Evolutionary conservation across 2,797 vertebrate genomes (phyloP), one percentile per base, ranked within the genome.

Genomic region (Enteromius unitaeniatus): DNA sequence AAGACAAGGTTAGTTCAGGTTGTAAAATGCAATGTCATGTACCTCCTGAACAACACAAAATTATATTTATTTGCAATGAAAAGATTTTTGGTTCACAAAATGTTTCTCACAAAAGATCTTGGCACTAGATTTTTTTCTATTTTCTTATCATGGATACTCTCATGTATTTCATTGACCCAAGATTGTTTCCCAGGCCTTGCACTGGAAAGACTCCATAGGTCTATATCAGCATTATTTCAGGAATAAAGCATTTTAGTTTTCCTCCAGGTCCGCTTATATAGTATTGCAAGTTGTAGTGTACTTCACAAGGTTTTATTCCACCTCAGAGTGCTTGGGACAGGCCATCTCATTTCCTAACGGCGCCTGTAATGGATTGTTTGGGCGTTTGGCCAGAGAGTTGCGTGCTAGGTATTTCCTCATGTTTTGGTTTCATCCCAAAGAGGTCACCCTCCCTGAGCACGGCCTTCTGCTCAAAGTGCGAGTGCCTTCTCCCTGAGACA

Each of bases 261-360:
- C 37, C 9, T 64, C 5, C 58, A n/a, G 76, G 76, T 78, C 23
- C 6, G 10, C 9, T 64, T 47, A 31, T 64, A 47, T 31, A 67
- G 45, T 37, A 68, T 79, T 67, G 45, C 14, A 67, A 67, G 19
- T 79, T 58, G 51, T 40, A 60, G 3, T 69, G 67, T 60, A 31
- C 49, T 90, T 91, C 85, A 70, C 81, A 21, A 84, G 72, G 87
- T 87, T 78, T 83, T 65, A 74, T 82, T 88, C 81, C 84, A 81
- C 74, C 75, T 81, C 80, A 21, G 79, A 83, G 53, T 64, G 26
- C 73, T 81, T 78, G 37, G 83, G 88, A 88, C 73, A 79, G 88
- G 86, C 88, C 84, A 88, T 92, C 89, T 92, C 87, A 90, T 93
- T 92, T 93, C 91, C 90, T 89, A 90, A 89, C 88, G 82, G 88